Percentiles rank a stretch among this genome's conserved stretches.
These are phyloP conservation scores for Kryptolebias marmoratus DNA, from an alignment of 2,113 vertebrate species.

Conservation along the genomic window DNA sequence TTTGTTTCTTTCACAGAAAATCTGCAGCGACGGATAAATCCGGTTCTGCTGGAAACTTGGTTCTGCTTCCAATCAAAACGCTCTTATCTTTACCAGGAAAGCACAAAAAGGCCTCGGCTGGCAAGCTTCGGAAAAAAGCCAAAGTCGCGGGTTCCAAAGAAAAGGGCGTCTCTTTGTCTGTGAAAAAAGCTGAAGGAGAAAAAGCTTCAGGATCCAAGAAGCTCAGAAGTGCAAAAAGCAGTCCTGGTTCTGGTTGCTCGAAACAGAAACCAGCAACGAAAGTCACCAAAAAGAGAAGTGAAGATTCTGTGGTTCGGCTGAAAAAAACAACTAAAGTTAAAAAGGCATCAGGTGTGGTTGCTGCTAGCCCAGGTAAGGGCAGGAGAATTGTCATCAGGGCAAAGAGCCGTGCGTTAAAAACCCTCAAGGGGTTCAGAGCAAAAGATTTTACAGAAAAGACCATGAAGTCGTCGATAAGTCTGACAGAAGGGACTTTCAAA, in stretches of 20 bases:
- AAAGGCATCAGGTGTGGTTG: not conserved
- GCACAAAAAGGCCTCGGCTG: not conserved
- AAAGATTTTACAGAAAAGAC: not conserved
- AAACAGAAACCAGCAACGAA: not conserved
- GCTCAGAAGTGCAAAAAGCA: not conserved
- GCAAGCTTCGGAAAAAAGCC: conserved; percentile 7
- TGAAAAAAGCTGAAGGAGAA: not conserved
- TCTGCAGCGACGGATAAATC: not conserved
- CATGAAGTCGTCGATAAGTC: not conserved
- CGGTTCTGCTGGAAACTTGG: not conserved
- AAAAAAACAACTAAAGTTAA: not conserved
- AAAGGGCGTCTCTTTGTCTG: not conserved
- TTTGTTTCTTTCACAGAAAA: conserved; percentile 17
- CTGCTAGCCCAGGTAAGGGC: not conserved
- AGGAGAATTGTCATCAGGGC: not conserved
- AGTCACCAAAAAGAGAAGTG: not conserved
- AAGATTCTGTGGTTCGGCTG: not conserved
- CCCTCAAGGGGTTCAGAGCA: not conserved
- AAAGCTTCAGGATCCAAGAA: not conserved
- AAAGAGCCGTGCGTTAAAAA: not conserved
- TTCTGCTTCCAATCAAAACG: not conserved
- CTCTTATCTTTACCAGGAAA: not conserved
- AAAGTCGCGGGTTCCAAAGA: conserved; percentile 18
- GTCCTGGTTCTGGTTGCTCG: too few relatives aligned
- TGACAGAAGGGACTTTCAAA: not conserved